Evolutionary conservation across 1,140 invertebrate genomes (phyloP).

Genomic region (Polypedilum pembai): DNA sequence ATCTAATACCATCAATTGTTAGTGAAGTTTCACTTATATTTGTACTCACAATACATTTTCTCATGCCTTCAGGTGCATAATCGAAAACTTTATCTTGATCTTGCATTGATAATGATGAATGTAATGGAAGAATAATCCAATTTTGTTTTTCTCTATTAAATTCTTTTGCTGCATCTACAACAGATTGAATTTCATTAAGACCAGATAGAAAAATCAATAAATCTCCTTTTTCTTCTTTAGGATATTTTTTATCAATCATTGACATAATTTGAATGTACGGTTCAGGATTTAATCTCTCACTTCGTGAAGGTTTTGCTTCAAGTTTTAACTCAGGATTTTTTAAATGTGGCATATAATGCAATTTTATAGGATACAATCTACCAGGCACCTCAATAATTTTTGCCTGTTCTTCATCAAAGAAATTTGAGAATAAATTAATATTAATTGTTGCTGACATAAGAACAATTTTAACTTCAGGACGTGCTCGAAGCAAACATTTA

Average conservation of each 20-base stretch:
- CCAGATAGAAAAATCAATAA: conserved; percentile 94
- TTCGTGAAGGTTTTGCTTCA: conserved; percentile 42
- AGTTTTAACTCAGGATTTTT: conserved; percentile 50
- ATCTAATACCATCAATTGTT: conserved; percentile 96
- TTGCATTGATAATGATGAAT: conserved; percentile 83
- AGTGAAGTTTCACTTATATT: conserved; percentile 99
- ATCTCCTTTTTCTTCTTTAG: conserved; percentile 84
- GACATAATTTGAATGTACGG: conserved; percentile 90
- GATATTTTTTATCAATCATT: conserved; percentile 83
- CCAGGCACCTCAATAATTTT: conserved; percentile 88
- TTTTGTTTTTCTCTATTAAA: conserved; percentile 73
- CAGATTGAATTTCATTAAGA: conserved; percentile 85
- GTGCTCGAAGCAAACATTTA: conserved; percentile 77
- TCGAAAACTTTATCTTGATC: conserved; percentile 99
- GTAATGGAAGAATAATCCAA: conserved; percentile 94
- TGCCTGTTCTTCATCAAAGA: conserved; percentile 75
- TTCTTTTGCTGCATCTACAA: conserved; percentile 79
- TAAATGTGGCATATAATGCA: conserved; percentile 76
- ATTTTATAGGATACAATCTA: conserved; percentile 83
- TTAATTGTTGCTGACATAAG: conserved; percentile 99
- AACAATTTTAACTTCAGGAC: conserved; percentile 79
- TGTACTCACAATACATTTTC: conserved; percentile 98
- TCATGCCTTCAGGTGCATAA: conserved; percentile 85
- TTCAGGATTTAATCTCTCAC: conserved; percentile 74
- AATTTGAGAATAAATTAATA: conserved; percentile 82